phyloP scores from a whole-genome alignment of 2,888 invertebrate genomes.

The Serrognathus titanus region DNA sequence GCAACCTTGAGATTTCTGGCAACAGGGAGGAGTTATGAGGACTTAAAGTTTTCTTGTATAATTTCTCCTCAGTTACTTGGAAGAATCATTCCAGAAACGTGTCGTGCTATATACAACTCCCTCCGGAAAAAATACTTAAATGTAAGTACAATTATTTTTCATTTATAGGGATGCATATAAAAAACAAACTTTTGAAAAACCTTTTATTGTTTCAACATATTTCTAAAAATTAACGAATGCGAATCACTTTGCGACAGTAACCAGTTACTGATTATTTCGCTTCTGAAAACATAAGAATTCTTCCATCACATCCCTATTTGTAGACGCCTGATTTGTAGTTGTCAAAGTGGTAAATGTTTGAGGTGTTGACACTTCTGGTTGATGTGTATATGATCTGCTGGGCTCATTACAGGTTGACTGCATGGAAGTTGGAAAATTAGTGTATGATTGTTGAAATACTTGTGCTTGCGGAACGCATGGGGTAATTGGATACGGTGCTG shows the following conservation, averaged over 20 bases:
- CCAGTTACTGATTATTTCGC: neutral
- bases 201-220: neutral
- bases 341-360: neutral
- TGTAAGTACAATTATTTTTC: constrained; percentile 15
- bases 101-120: constrained; percentile 24
- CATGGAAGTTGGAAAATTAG: neutral
- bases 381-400: neutral
- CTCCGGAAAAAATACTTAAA: constrained; percentile 27
- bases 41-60: constrained; percentile 29
- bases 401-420: neutral
- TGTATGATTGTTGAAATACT: neutral
- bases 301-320: neutral
- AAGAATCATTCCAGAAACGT: constrained; percentile 31
- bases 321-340: neutral
- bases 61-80: constrained; percentile 32
- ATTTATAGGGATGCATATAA: neutral
- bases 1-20: constrained; percentile 27
- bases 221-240: neutral
- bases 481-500: neutral
- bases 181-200: neutral
- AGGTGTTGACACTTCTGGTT: neutral
- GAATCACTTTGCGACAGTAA: neutral
- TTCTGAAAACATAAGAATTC: neutral
- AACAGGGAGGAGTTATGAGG: constrained; percentile 30
- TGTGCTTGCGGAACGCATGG: neutral